Conservation (phyloP, 1,140 invertebrate species). For the Gyrodactylus bullatarudis region DNA sequence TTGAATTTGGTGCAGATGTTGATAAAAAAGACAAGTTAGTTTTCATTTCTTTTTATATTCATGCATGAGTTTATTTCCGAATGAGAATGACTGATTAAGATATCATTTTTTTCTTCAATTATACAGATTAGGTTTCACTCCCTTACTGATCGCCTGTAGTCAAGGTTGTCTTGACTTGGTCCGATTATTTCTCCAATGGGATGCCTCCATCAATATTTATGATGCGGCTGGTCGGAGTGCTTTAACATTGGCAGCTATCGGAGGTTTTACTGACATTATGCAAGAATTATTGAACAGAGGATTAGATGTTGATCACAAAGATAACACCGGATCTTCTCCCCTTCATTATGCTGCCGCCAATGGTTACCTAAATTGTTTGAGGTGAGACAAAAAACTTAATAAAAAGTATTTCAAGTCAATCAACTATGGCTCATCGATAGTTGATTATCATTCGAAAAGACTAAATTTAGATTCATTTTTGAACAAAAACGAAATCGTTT, state of each 20-base stretch:
- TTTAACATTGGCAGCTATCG: conserved; percentile 38
- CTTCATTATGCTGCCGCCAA: conserved; percentile 63
- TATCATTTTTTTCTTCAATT: background rate
- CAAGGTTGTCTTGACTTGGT: conserved; percentile 25
- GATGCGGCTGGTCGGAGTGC: conserved; percentile 57
- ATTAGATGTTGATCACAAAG: conserved; percentile 27
- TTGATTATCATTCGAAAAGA: no score
- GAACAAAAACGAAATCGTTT: no score
- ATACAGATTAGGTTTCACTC: background rate
- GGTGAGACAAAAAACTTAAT: background rate
- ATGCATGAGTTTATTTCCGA: background rate
- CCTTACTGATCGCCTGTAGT: background rate
- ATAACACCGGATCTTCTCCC: conserved; percentile 53
- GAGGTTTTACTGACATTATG: conserved; percentile 45
- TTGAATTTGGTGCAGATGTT: conserved; percentile 43
- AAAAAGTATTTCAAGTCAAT: background rate
- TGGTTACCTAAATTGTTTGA: conserved; percentile 29
- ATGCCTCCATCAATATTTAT: conserved; percentile 51
- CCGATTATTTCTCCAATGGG: conserved; percentile 44
- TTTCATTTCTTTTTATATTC: background rate
- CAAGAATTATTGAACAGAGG: conserved; percentile 49
- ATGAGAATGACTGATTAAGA: background rate
- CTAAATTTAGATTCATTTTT: no score
- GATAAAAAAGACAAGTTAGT: conserved; percentile 30
- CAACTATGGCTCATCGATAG: background rate